These are phyloP conservation scores for Germaria angustata DNA, from an alignment of 2,888 invertebrate genomes.

Conservation along the genomic window DNA sequence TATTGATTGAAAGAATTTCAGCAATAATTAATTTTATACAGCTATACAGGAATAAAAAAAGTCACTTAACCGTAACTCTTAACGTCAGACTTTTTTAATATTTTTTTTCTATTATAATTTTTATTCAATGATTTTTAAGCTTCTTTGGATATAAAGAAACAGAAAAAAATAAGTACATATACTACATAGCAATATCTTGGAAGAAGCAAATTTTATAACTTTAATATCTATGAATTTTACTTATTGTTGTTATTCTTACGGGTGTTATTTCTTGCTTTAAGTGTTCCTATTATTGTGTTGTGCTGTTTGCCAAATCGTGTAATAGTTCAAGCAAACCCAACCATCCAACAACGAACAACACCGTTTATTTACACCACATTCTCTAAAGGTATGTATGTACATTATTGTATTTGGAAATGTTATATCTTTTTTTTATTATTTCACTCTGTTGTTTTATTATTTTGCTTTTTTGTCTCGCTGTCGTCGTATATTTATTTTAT, in stretches of 20 bases:
- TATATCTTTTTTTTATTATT: neutral
- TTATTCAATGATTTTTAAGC: slow-evolving; percentile 45
- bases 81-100: slow-evolving; percentile 54
- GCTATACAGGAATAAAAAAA: slow-evolving; percentile 17
- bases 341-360: slow-evolving; percentile 39
- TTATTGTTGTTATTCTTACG: slow-evolving; percentile 47
- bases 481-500: slow-evolving; percentile 58
- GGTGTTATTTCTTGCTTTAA: slow-evolving; percentile 41
- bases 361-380: slow-evolving; percentile 37
- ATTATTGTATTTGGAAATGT: slow-evolving; percentile 35
- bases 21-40: neutral
- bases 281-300: slow-evolving; percentile 24
- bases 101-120: slow-evolving; percentile 37
- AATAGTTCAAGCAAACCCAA: slow-evolving; percentile 51
- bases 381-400: slow-evolving; percentile 64
- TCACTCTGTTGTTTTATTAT: neutral
- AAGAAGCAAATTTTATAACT: slow-evolving; percentile 16
- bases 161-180: slow-evolving; percentile 16
- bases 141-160: slow-evolving; percentile 47
- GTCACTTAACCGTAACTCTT: slow-evolving; percentile 59
- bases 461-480: slow-evolving; percentile 19
- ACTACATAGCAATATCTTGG: slow-evolving; percentile 34
- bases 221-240: slow-evolving; percentile 31
- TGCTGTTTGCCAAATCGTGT: slow-evolving; percentile 55
- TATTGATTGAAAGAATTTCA: slow-evolving; percentile 42